Evolutionary conservation across 2,797 vertebrate genomes (phyloP), one percentile per base, ranked within the genome.

Genomic region (Squalus acanthias): DNA sequence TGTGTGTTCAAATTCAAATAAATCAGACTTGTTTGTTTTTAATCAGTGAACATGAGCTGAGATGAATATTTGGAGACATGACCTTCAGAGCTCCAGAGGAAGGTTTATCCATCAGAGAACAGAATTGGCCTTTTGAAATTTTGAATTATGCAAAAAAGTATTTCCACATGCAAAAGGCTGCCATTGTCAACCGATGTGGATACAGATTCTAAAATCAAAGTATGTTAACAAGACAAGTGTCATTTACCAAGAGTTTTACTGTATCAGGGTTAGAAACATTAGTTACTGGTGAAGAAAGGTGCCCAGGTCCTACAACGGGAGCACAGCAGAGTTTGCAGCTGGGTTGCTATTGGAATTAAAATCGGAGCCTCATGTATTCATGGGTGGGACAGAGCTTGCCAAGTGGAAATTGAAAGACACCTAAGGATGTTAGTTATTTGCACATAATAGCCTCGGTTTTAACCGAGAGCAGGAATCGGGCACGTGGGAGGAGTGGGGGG

Each of bases 1-100:
- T 95, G 70, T 95, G 70, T 10, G 69, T 50, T 57, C 69, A 57
- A 57, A 95, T 95, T 95, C 94, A 57, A 60, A 76, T 95, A 53
- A n/a, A 95, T 72, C 69, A 72, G 67, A 15, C 12, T 74, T 72
- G 50, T 57, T 95, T 76, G 12, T 70, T 46, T 76, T 76, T 76
- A 53, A 72, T 76, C 70, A 76, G 69, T 95, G 50, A 76, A 60
- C 24, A 72, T 0, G 4, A 60, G 17, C 29, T 50, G 94, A 60
- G 70, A 53, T 95, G 70, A 95, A 95, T 95, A n/a, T 60, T 53
- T 13, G 26, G 70, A 95, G 26, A 2, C 6, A 20, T 26, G 29
- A 95, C 29, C 13, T 72, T 46, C 24, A 70, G 39, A 70, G 67
- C 24, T 60, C 93, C 24, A 50, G 12, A 57, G 46, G 26, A 60